These are phyloP conservation scores for Spinibarbus caldwelli DNA, from an alignment of 2,797 vertebrate genomes.

Conservation along the genomic window DNA sequence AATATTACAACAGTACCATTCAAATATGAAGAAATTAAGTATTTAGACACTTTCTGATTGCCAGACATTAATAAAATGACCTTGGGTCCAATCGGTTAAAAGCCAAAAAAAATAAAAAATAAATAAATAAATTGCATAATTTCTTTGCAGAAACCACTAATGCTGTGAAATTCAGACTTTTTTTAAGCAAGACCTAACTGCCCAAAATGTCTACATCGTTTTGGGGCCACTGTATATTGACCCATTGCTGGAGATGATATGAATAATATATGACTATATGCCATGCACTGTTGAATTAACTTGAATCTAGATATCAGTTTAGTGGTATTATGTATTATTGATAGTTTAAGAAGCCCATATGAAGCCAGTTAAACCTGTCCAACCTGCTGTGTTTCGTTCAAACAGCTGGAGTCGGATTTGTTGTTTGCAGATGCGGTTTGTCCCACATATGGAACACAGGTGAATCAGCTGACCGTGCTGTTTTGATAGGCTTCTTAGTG, in stretches of 20 bases:
- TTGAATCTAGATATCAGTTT: background rate
- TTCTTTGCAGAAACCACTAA: background rate
- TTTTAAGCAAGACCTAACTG: background rate
- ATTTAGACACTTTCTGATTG: background rate
- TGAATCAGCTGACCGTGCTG: conserved; percentile 55
- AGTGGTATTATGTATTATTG: background rate
- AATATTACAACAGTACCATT: background rate
- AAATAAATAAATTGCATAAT: background rate
- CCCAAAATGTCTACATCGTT: background rate
- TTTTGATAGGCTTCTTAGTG: conserved; percentile 36
- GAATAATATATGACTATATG: background rate
- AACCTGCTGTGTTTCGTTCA: conserved; percentile 64
- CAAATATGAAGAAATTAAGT: background rate
- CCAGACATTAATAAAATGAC: background rate
- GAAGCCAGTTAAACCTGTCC: conserved; percentile 28
- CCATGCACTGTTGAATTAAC: background rate
- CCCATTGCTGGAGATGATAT: background rate
- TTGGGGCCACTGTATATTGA: background rate
- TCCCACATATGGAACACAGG: conserved; percentile 66
- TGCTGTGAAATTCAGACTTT: background rate
- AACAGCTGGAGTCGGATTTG: conserved; percentile 71
- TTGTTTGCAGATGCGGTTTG: conserved; percentile 71
- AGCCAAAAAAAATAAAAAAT: too few species aligned
- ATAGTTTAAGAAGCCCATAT: conserved; percentile 10
- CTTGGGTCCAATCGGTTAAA: background rate